Conservation (phyloP, 2,113 vertebrate species). For the Dromiciops gliroides region DNA sequence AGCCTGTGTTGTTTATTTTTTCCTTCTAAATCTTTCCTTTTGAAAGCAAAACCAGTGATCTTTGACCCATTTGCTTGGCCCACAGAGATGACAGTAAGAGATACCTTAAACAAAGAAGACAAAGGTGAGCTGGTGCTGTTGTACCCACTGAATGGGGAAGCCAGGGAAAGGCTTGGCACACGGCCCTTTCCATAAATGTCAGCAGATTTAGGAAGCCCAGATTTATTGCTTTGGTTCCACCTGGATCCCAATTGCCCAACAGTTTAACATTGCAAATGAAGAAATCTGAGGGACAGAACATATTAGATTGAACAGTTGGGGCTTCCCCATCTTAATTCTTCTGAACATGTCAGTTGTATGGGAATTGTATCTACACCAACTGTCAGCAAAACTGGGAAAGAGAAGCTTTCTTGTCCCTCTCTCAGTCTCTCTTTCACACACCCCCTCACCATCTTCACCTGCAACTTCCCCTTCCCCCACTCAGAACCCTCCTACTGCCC, state of each 20-base stretch:
- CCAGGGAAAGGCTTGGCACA: slow-evolving; percentile 76
- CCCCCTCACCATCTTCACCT: not conserved
- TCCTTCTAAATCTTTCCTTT: not conserved
- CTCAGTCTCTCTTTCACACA: not conserved
- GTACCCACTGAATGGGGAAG: slow-evolving; percentile 73
- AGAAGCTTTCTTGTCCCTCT: not conserved
- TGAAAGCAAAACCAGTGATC: slow-evolving; percentile 43
- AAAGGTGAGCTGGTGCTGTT: slow-evolving; percentile 73
- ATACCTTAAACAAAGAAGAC: slow-evolving; percentile 68
- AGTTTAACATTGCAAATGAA: slow-evolving; percentile 70
- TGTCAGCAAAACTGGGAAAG: not conserved
- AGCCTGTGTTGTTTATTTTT: slow-evolving; percentile 42
- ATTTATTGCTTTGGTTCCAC: slow-evolving; percentile 64
- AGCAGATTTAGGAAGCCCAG: slow-evolving; percentile 73
- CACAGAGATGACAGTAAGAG: slow-evolving; percentile 68
- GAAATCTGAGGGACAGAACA: slow-evolving; percentile 54
- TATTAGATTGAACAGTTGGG: slow-evolving; percentile 56
- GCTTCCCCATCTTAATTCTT: not conserved
- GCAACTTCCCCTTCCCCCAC: not conserved
- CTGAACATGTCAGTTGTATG: not conserved
- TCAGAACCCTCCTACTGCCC: not conserved
- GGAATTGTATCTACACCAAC: not conserved
- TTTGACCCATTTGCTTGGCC: slow-evolving; percentile 59
- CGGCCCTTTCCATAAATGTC: slow-evolving; percentile 76
- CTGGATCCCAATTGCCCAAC: slow-evolving; percentile 57